Conservation (phyloP, 2,888 invertebrate species). For the Eupeodes luniger region DNA sequence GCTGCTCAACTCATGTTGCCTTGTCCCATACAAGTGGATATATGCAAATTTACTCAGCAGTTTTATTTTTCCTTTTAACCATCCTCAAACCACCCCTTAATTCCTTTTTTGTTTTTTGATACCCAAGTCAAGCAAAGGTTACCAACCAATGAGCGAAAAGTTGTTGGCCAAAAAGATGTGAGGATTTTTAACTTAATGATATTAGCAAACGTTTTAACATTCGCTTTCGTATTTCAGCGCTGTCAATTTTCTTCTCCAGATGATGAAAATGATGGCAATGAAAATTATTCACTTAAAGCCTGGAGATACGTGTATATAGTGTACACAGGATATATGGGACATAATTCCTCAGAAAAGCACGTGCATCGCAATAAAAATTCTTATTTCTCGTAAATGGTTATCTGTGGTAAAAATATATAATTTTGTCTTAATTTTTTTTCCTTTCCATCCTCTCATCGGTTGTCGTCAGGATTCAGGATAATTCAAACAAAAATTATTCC, state of each 20-base stretch:
- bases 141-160: background rate
- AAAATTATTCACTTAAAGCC: constrained; percentile 42
- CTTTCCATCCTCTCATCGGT: background rate
- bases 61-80: background rate
- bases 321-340: constrained; percentile 17
- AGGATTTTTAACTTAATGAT: constrained; percentile 56
- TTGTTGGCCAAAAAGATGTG: background rate
- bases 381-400: constrained; percentile 22
- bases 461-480: constrained; percentile 34
- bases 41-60: constrained; percentile 34
- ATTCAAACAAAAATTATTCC: background rate
- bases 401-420: constrained; percentile 1
- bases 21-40: constrained; percentile 24
- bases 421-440: constrained; percentile 27
- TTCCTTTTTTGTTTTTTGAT: background rate
- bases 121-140: too few relatives aligned
- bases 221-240: constrained; percentile 36
- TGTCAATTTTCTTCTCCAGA: constrained; percentile 19
- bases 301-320: background rate
- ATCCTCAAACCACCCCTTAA: background rate
- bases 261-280: constrained; percentile 25
- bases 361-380: constrained; percentile 11
- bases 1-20: constrained; percentile 20
- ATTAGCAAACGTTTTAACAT: constrained; percentile 48
- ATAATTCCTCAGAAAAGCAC: constrained; percentile 15